Evolutionary conservation across 2,888 invertebrate genomes (phyloP), one percentile per base, ranked within the genome.

Genomic region (Xestia xanthographa): DNA sequence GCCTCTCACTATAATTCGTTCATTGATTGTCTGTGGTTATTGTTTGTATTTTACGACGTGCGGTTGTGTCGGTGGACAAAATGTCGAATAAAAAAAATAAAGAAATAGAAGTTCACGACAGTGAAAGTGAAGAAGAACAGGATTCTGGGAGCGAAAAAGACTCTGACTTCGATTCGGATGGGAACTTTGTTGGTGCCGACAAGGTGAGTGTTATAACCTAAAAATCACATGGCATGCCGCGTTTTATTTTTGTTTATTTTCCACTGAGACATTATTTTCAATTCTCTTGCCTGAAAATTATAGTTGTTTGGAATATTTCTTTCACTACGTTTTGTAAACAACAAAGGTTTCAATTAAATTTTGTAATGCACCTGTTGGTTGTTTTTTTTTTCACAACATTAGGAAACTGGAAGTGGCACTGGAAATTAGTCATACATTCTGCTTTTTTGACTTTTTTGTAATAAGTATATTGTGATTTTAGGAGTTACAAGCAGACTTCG

Each of bases 401-500:
- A 26, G 66, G 81, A 81, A 85, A 85, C 58, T n/a, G n/a, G n/a
- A 14, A 50, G 5, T 60, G 22, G 26, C 53, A 62, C 17, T 72
- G 62, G 6, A 63, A 50, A 53, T 83, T 45, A 38, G 50, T 66
- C 70, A 74, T 60, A 56, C 76, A 14, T 43, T 58, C 62, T 58
- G 12, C n/a, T 70, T 34, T 17, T 66, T 58, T 29, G 12, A 11
- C n/a, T 70, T 34, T 17, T 66, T 58, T 29, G 12, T 72, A 20
- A 6, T 58, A 34, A 38, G 2, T 58, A 41, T 60, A 60, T 66
- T 72, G 43, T 75, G 65, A 38, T 83, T 91, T 76, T 82, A 98
- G 98, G 98, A 98, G 94, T 97, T 99, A 38, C 97, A 98, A 96
- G 98, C 99, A 1, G 99, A 99, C 87, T 99, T 99, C 92, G 99